Evolutionary conservation across 2,113 vertebrate species (phyloP), one percentile per base, ranked within the genome.

Genomic region (Semicossyphus pulcher): DNA sequence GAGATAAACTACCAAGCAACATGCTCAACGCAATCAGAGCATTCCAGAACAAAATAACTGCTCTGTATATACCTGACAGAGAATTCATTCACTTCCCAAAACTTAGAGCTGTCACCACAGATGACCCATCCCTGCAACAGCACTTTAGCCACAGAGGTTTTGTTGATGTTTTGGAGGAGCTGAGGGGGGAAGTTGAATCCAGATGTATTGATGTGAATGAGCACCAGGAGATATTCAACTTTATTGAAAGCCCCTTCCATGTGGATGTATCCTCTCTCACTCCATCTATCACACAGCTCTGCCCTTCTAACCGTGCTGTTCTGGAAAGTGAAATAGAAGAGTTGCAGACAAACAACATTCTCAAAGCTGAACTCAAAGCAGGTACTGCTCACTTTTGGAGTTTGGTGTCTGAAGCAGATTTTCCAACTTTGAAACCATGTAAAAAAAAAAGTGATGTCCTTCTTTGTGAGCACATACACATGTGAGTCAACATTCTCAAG

Each of bases 91-190:
- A 28, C 44, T 26, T 48, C 29, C 59, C 29, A 63, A 47, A 63
- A 14, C 42, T 62, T 11, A 8, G 58, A 60, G 58, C 59, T 34
- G 59, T 62, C 42, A 34, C 41, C 42, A 34, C 42, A 34, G 34
- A 62, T 62, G 42, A 62, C 42, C 59, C 12, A 20, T 32, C 28
- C 32, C 59, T 62, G 41, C 28, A 21, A 8, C 20, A 32, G n/a
- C n/a, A n/a, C n/a, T n/a, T 23, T n/a, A 16, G 2, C 28, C 16
- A 44, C 10, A 14, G 57, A 62, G 59, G 29, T 32, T 47, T 34
- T 34, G 59, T 14, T 10, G 42, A 45, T 4, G 36, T 28, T 28
- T 41, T 59, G 23, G 21, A 41, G n/a, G 25, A 60, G 5, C 16
- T 28, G 39, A 20, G 16, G 57, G 39, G 11, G 20, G 39, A 18